These are phyloP conservation scores for Gorilla gorilla DNA, from an alignment of 2,113 vertebrate genomes.

Conservation along the genomic window DNA sequence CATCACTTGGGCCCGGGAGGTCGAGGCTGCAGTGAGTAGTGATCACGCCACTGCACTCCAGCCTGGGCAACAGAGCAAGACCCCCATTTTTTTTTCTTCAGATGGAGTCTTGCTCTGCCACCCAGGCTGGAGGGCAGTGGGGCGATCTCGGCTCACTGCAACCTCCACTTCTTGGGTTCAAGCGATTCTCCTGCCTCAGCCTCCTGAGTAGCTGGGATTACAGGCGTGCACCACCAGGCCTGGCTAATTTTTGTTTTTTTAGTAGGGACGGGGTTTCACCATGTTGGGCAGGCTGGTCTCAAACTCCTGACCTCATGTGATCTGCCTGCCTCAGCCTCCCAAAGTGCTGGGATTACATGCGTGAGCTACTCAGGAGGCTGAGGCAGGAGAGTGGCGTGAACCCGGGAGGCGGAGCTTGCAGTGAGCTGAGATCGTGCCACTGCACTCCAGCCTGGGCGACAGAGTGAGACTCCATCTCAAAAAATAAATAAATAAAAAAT, in stretches of 20 bases:
- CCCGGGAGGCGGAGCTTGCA: too few relatives aligned
- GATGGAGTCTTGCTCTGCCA: background rate
- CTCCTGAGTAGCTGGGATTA: background rate
- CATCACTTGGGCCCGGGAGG: background rate
- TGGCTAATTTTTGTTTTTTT: background rate
- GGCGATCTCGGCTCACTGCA: background rate
- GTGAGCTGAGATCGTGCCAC: too few relatives aligned
- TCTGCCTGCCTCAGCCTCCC: background rate
- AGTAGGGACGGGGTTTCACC: background rate
- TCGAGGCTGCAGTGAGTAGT: background rate
- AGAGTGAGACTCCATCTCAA: too few relatives aligned
- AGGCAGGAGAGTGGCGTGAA: too few relatives aligned
- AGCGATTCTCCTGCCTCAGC: background rate
- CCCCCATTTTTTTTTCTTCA: background rate
- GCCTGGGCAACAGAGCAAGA: background rate
- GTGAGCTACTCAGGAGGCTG: background rate
- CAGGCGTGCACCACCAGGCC: background rate
- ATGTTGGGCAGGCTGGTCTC: background rate
- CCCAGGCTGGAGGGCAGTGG: background rate
- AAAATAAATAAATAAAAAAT: too few relatives aligned
- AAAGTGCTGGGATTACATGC: background rate
- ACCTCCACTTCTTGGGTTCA: background rate
- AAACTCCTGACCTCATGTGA: background rate
- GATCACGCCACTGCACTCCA: background rate
- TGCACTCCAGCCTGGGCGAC: too few relatives aligned